Percentiles rank a stretch among this genome's conserved stretches.
Conservation (phyloP, 2,113 vertebrate species). For the Ptilonorhynchus violaceus region DNA sequence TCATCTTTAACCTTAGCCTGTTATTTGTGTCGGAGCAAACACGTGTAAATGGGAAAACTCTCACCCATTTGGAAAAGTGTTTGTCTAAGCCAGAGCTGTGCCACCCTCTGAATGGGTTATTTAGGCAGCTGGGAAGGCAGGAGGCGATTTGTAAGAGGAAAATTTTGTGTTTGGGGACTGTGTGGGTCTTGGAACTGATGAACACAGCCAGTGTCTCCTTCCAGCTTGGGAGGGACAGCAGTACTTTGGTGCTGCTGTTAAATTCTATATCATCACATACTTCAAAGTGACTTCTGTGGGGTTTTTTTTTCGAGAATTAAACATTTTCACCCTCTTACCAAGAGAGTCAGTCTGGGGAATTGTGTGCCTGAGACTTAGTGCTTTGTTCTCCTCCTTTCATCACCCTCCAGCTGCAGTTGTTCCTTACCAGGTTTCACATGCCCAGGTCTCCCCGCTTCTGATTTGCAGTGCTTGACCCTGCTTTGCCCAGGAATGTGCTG, state of each 20-base stretch:
- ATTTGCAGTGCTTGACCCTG: not conserved
- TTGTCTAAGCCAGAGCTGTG: not conserved
- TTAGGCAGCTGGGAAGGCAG: not conserved
- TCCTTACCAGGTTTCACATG: not conserved
- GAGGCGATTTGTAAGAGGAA: not conserved
- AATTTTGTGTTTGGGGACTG: not conserved
- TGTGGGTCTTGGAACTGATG: not conserved
- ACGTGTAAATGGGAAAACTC: not conserved
- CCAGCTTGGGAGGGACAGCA: not conserved
- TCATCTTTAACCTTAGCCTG: not conserved
- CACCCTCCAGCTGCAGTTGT: not conserved
- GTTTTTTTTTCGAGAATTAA: not conserved
- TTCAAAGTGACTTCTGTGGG: not conserved
- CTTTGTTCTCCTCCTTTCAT: not conserved
- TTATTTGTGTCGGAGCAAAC: not conserved
- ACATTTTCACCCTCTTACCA: not conserved
- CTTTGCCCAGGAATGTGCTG: accelerated
- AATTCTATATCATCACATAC: not conserved
- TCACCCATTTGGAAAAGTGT: not conserved
- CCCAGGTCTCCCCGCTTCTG: not conserved
- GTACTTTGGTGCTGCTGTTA: not conserved
- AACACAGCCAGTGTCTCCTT: not conserved
- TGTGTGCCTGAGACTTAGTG: not conserved
- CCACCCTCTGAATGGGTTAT: not conserved
- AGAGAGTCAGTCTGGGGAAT: not conserved